Base-by-base conservation (phyloP, 2,797 vertebrate genomes). In the Galagoides demidoff region DNA sequence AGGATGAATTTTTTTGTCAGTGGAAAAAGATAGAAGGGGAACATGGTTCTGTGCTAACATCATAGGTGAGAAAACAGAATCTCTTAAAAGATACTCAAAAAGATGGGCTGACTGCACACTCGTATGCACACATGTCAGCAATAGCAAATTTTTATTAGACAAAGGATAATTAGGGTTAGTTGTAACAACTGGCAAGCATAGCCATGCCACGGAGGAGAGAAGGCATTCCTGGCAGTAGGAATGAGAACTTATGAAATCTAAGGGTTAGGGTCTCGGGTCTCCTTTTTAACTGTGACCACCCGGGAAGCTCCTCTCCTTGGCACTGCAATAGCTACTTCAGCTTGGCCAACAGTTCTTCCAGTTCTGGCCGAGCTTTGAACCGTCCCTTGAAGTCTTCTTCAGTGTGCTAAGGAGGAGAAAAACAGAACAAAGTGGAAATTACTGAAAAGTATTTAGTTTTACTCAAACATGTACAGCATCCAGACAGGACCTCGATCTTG, bases 301-400 rank as follows among this genome's bases (percentile, higher is more conserved):
- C 82, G 90, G 49, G 31, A 93, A 92, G 20, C 39, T 66, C 81
- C 85, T 85, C 57, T 77, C 27, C 12, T 88, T 78, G 74, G 78
- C 66, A 87, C 71, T 55, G 11, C 20, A 49, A 27, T 49, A 87
- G 63, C 85, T 97, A 98, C 92, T 61, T 98, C 34, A 99, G 97
- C 97, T 99, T 98, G 27, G 99, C 98, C 23, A 99, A 93, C 52
- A 99, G 98, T 85, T 99, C 99, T 85, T 99, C 99, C 57, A 99
- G 98, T 93, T 99, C 99, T 1, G 99, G 99, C 34, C 99, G 99
- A 5, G 97, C 77, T 98, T 99, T 99, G 90, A 99, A 98, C 0
- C 99, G 98, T 19, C 98, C 97, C 22, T 98, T 98, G 98, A 98
- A 99, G 77, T 99, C 99, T 0, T 97, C 98, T 96, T 99, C 99